Conservation (phyloP, 1,140 invertebrate genomes). For the Saxidomus purpurata region DNA sequence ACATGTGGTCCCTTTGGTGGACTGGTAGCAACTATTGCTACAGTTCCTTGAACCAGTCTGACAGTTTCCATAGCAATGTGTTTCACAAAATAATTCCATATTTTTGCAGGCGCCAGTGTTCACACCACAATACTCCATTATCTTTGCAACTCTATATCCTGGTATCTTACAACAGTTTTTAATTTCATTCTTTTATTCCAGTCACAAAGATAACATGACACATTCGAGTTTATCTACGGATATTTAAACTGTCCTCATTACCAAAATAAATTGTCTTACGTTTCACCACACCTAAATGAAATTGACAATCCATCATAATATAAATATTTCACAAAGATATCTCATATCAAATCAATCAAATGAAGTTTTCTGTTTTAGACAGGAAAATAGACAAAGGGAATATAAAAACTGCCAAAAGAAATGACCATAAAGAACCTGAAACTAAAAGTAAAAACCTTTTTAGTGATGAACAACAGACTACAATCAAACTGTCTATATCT, state of each 20-base stretch:
- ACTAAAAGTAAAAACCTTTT: too few species aligned
- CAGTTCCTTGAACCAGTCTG: neutral
- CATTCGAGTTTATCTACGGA: neutral
- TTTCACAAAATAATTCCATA: neutral
- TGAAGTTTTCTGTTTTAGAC: too few species aligned
- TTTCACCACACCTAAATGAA: neutral
- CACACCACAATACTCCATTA: conserved; percentile 32
- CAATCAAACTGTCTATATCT: too few species aligned
- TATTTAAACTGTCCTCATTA: neutral
- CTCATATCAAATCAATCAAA: too few species aligned
- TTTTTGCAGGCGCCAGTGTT: neutral
- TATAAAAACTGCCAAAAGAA: too few species aligned
- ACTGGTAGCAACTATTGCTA: neutral
- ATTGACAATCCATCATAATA: conserved; percentile 8
- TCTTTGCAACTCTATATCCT: neutral
- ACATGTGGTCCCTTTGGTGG: neutral
- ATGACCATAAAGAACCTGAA: too few species aligned
- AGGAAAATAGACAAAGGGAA: too few species aligned
- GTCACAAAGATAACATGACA: neutral
- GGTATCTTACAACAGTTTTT: neutral
- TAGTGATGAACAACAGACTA: too few species aligned
- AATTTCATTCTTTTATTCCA: conserved; percentile 30
- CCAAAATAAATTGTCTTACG: neutral
- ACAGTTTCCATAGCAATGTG: conserved; percentile 22
- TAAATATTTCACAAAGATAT: too few species aligned